These are phyloP conservation scores for Crotalus tigris DNA, from an alignment of 2,113 vertebrate species.

Conservation along the genomic window DNA sequence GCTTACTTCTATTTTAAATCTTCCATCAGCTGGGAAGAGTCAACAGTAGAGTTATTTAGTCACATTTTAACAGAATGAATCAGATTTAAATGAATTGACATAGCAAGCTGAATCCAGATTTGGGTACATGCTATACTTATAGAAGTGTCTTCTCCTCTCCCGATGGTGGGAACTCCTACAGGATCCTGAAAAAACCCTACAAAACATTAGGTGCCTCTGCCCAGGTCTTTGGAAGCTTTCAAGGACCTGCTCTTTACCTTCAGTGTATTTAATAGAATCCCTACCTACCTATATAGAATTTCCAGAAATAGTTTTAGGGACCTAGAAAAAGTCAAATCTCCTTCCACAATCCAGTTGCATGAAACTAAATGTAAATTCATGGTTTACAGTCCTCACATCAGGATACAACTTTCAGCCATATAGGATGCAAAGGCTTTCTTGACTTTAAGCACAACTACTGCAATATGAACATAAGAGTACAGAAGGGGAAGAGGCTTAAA, in stretches of 20 bases:
- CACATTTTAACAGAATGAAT: not conserved
- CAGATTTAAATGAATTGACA: not conserved
- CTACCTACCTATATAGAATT: not conserved
- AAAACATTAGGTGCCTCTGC: not conserved
- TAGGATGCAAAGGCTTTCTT: not conserved
- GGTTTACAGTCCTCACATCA: not conserved
- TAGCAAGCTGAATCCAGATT: not conserved
- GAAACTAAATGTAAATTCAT: not conserved
- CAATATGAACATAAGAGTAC: not conserved
- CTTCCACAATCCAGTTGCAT: not conserved
- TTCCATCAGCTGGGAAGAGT: not conserved
- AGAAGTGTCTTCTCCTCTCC: not conserved
- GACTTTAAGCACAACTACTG: not conserved
- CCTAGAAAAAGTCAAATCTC: not conserved
- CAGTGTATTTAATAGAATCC: not conserved
- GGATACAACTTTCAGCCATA: not conserved
- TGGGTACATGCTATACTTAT: not conserved
- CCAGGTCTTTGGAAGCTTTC: not conserved
- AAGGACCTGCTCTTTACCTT: not conserved
- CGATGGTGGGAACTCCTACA: not conserved
- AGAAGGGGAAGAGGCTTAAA: not conserved
- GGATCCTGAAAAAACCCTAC: not conserved
- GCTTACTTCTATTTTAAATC: not conserved
- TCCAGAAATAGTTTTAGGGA: not conserved
- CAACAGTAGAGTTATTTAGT: not conserved